Base-by-base conservation (phyloP, 2,113 vertebrate genomes). In the Silurus asotus region DNA sequence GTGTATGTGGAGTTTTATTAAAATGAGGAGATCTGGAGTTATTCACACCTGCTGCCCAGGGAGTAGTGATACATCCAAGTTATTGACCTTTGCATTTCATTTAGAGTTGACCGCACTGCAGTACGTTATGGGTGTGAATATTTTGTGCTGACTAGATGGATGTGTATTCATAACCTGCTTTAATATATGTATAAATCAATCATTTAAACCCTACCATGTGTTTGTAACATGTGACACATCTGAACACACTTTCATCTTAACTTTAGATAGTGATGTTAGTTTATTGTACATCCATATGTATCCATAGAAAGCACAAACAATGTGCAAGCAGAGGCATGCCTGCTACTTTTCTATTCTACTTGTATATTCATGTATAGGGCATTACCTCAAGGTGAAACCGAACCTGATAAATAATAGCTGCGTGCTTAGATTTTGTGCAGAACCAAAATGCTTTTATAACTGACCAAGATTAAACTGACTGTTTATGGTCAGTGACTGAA, bases 101-200 rank as follows among this genome's bases (percentile, higher is more conserved):
- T 87, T 76, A 25, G 58, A 86, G 74, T 56, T 87, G 17, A 61
- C 55, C 76, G 90, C 90, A 89, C 69, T 64, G 76, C 56, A 51
- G 53, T 69, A 28, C 58, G 37, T 77, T 76, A 77, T 82, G 20
- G 45, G 87, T 86, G 83, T 90, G 91, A 78, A 37, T 58, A 58
- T 28, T 28, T 92, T 87, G 88, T 90, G 89, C 90, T 89, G 87
- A 89, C 88, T 90, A 87, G 6, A 86, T 87, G 14, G 25, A 83
- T 74, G 56, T 20, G 28, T 51, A 62, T 48, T 84, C 58, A 25
- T 17, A 23, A 28, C 53, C 49, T 72, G 5, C 49, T 87, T 89
- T 88, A 89, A 88, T 92, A 92, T 92, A 88, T 92, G 91, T 92
- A 91, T 90, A 86, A 76, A 25, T 76, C 86, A 91, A 88, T 74